Conservation (phyloP, 1,140 invertebrate genomes). For the Myzus persicae region DNA sequence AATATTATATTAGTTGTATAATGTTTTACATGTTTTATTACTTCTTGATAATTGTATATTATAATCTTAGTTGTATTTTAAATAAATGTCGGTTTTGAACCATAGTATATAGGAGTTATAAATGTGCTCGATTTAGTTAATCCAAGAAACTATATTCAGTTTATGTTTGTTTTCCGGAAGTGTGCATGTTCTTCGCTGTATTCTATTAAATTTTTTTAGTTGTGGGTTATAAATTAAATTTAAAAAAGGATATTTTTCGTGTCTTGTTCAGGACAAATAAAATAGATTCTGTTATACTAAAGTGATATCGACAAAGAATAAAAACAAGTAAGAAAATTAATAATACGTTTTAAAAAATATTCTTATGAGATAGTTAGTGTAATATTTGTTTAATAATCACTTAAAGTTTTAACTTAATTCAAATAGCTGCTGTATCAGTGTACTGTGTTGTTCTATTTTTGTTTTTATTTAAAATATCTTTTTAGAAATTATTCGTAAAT, state of each 20-base stretch:
- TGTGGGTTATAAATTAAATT: neutral
- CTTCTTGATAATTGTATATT: neutral
- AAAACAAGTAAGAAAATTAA: constrained; percentile 10
- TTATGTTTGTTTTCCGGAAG: neutral
- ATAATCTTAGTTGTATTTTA: neutral
- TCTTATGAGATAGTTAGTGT: neutral
- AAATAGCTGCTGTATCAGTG: neutral
- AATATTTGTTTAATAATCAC: neutral
- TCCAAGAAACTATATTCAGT: neutral
- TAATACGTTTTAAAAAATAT: too few relatives aligned
- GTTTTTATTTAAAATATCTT: neutral
- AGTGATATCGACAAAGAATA: neutral
- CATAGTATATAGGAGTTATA: neutral
- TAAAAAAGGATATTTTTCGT: neutral
- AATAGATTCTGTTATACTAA: neutral
- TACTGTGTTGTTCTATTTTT: neutral
- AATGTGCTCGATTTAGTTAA: neutral
- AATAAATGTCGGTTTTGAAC: neutral
- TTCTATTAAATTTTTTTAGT: neutral
- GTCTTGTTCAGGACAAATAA: neutral
- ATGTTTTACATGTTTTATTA: neutral
- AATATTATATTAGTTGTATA: neutral
- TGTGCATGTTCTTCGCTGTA: neutral
- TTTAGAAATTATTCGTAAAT: neutral
- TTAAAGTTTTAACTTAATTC: neutral